These are phyloP conservation scores for Urocolius indicus DNA, from an alignment of 2,113 vertebrate species.

Conservation along the genomic window DNA sequence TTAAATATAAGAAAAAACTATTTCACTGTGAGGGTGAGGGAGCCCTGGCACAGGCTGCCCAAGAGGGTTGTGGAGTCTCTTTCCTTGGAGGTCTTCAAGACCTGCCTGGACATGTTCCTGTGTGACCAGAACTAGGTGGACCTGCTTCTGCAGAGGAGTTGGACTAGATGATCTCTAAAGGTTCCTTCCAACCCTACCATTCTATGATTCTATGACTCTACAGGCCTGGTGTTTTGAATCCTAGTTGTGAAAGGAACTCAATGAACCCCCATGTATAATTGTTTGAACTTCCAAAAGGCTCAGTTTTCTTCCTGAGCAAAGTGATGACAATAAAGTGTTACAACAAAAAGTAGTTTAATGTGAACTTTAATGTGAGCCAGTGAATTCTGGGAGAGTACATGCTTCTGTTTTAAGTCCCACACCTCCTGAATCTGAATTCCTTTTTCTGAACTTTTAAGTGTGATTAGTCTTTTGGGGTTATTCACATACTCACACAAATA, in stretches of 20 bases:
- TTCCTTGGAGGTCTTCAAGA: too few relatives aligned
- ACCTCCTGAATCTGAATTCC: background rate
- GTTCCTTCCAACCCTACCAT: too few relatives aligned
- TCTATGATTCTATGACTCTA: background rate
- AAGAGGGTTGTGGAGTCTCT: too few relatives aligned
- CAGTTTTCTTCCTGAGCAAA: background rate
- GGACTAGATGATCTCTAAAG: too few relatives aligned
- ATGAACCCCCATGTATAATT: background rate
- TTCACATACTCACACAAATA: background rate
- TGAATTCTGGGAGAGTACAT: background rate
- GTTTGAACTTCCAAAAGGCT: background rate
- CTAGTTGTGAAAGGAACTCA: background rate
- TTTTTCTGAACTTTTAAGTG: background rate
- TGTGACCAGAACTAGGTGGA: too few relatives aligned
- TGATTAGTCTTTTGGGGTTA: background rate
- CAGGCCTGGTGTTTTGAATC: background rate
- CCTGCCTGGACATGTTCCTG: too few relatives aligned
- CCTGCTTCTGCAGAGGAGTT: too few relatives aligned
- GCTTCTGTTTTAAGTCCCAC: background rate
- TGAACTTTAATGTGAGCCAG: background rate
- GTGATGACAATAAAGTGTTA: background rate
- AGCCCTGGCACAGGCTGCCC: too few relatives aligned
- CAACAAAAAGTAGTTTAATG: background rate
- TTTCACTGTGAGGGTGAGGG: too few relatives aligned
- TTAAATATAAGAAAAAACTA: too few relatives aligned